These are phyloP conservation scores for Hipposideros larvatus DNA, from an alignment of 2,797 vertebrate genomes.

Conservation along the genomic window DNA sequence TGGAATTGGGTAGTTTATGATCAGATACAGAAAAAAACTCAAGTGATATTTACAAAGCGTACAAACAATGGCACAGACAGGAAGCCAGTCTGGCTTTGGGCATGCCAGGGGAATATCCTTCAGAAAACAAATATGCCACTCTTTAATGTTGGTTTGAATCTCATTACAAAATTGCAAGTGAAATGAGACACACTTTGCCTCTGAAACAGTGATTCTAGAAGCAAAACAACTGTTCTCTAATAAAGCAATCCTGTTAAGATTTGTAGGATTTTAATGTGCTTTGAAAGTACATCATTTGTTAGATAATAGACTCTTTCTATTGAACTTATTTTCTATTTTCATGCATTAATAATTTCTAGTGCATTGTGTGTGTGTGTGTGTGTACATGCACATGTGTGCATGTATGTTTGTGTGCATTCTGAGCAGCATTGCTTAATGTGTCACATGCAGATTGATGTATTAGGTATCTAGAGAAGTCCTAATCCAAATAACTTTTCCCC, in stretches of 20 bases:
- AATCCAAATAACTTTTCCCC: slow-evolving; percentile 17
- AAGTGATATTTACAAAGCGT: slow-evolving; percentile 86
- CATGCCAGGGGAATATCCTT: slow-evolving; percentile 87
- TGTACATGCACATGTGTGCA: not conserved
- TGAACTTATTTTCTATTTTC: slow-evolving; percentile 65
- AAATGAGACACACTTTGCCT: slow-evolving; percentile 84
- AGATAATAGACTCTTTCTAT: slow-evolving; percentile 75
- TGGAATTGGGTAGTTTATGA: slow-evolving; percentile 68
- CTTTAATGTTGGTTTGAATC: slow-evolving; percentile 87
- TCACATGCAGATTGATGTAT: slow-evolving; percentile 39
- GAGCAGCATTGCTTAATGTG: not conserved
- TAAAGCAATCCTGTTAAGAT: slow-evolving; percentile 81
- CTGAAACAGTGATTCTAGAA: slow-evolving; percentile 86
- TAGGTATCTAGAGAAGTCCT: not conserved
- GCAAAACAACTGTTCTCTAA: slow-evolving; percentile 82
- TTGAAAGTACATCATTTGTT: slow-evolving; percentile 86
- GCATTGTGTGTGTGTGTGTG: slow-evolving; percentile 23
- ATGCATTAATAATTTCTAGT: slow-evolving; percentile 80
- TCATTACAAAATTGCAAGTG: slow-evolving; percentile 87
- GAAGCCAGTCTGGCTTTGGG: slow-evolving; percentile 82
- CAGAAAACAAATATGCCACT: slow-evolving; percentile 88
- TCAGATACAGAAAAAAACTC: slow-evolving; percentile 76
- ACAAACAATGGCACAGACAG: slow-evolving; percentile 81
- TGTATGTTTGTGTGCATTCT: slow-evolving; percentile 56
- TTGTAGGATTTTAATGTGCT: slow-evolving; percentile 85